phyloP scores from a whole-genome alignment of 2,888 invertebrate species.

The Ennomos fuscantarius region DNA sequence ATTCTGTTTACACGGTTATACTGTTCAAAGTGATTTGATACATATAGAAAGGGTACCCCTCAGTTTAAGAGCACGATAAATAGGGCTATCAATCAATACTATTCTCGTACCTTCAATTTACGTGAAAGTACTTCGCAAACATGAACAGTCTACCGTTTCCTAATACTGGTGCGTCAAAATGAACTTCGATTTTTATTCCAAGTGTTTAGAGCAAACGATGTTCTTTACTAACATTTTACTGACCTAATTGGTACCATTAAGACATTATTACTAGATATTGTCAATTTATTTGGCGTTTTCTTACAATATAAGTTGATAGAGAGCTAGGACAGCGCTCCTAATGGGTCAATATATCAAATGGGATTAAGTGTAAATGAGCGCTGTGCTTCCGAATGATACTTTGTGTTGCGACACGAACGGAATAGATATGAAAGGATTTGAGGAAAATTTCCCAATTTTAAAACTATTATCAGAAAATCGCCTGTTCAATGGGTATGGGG shows the following conservation, averaged over 20 bases:
- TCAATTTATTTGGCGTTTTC: slow-evolving; percentile 59
- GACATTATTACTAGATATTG: slow-evolving; percentile 37
- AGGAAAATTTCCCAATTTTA: slow-evolving; percentile 42
- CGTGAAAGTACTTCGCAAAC: slow-evolving; percentile 51
- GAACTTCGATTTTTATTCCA: slow-evolving; percentile 13
- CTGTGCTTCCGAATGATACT: slow-evolving; percentile 67
- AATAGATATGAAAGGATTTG: slow-evolving; percentile 59
- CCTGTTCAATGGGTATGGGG: neutral
- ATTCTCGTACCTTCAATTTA: slow-evolving; percentile 58
- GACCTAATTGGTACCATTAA: slow-evolving; percentile 34
- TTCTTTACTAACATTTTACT: slow-evolving; percentile 18
- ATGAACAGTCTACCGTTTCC: slow-evolving; percentile 3
- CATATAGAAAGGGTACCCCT: slow-evolving; percentile 45
- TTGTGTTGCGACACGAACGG: slow-evolving; percentile 69
- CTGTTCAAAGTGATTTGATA: slow-evolving; percentile 40
- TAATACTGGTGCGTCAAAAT: slow-evolving; percentile 5
- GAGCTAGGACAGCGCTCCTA: slow-evolving; percentile 71
- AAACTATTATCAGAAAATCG: slow-evolving; percentile 30
- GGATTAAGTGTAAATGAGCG: slow-evolving; percentile 81
- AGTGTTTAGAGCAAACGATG: slow-evolving; percentile 21
- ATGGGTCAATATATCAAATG: slow-evolving; percentile 81
- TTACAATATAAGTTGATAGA: slow-evolving; percentile 70
- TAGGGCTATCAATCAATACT: slow-evolving; percentile 70
- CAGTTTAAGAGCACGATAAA: slow-evolving; percentile 52
- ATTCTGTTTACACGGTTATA: too few relatives aligned